Conservation (phyloP, 2,888 invertebrate genomes). For the Polietes domitor region DNA sequence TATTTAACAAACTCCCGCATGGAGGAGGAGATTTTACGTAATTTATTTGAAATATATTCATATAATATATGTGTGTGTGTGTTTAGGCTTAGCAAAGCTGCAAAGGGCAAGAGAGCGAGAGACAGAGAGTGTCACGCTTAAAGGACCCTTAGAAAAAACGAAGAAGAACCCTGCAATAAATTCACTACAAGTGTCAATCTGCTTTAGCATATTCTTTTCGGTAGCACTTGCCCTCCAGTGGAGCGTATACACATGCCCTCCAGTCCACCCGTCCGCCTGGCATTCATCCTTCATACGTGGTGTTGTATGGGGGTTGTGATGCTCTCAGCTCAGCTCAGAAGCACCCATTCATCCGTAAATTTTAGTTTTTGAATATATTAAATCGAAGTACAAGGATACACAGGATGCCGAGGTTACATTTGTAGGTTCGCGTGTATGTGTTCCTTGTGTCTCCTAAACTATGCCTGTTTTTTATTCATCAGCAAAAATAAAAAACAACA, state of each 20-base stretch:
- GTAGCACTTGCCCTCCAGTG: neutral
- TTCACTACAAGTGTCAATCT: constrained; percentile 53
- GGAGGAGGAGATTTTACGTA: neutral
- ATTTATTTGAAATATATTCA: constrained; percentile 31
- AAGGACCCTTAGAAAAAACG: neutral
- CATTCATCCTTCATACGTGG: constrained; percentile 8
- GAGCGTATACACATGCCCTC: neutral
- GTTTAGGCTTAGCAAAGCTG: neutral
- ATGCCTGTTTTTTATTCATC: neutral
- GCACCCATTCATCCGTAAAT: neutral
- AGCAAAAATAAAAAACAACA: constrained; percentile 2
- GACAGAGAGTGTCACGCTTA: neutral
- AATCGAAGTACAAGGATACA: neutral
- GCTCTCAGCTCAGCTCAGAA: neutral
- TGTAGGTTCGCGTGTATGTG: neutral
- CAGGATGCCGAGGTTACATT: neutral
- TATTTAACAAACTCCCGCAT: neutral
- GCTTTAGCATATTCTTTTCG: constrained; percentile 5
- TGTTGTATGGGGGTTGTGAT: neutral
- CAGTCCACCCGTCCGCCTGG: neutral
- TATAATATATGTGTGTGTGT: constrained; percentile 21
- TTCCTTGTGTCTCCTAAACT: neutral
- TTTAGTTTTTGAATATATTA: constrained; percentile 15
- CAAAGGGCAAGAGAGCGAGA: neutral
- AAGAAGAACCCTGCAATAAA: constrained; percentile 35